Conservation (phyloP, 2,797 vertebrate genomes). For the Ciconia nigra region DNA sequence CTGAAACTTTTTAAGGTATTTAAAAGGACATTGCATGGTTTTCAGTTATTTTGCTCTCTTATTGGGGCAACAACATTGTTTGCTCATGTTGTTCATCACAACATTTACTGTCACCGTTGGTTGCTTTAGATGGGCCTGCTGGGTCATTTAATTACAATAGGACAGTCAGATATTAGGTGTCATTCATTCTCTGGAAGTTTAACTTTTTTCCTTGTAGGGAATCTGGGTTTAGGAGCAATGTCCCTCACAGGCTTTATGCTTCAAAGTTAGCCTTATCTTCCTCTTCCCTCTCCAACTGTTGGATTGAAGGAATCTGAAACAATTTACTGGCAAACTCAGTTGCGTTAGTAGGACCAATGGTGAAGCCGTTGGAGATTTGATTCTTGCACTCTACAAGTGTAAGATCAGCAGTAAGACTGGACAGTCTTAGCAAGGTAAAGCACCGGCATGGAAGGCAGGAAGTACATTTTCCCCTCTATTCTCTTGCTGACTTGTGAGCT, state of each 20-base stretch:
- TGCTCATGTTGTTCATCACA: neutral
- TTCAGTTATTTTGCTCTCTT: neutral
- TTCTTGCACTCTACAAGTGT: neutral
- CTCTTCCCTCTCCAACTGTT: neutral
- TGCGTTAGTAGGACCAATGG: neutral
- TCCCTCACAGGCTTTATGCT: neutral
- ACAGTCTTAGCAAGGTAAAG: neutral
- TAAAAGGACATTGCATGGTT: neutral
- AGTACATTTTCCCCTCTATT: neutral
- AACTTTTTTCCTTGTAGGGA: neutral
- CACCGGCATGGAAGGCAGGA: neutral
- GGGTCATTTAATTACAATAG: neutral
- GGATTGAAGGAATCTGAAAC: neutral
- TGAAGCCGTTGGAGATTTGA: neutral
- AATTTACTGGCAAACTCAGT: neutral
- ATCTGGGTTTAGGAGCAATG: neutral
- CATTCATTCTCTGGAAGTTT: neutral
- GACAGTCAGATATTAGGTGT: neutral
- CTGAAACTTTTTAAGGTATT: conserved; percentile 94
- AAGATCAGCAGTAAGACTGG: neutral
- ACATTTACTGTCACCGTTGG: neutral
- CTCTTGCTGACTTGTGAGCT: neutral
- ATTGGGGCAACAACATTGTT: neutral
- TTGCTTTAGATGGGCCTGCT: neutral
- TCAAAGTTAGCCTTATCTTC: neutral